phyloP scores from a whole-genome alignment of 2,888 invertebrate genomes.

The Dorcus parallelipipedus region DNA sequence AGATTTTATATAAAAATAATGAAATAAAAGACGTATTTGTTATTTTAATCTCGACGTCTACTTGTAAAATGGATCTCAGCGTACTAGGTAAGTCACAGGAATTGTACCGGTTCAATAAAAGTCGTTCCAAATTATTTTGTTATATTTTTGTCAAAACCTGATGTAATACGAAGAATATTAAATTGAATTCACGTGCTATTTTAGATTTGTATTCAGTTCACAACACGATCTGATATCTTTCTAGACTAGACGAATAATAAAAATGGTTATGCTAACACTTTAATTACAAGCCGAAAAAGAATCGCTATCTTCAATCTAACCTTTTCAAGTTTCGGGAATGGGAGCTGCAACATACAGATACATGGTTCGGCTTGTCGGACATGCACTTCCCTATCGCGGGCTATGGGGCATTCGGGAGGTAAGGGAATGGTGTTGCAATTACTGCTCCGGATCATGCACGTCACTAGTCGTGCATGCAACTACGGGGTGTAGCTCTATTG shows the following conservation, averaged over 20 bases:
- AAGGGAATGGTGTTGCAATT: constrained; percentile 16
- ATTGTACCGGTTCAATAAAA: too few species aligned
- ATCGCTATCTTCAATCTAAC: constrained; percentile 5
- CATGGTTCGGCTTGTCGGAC: constrained; percentile 2
- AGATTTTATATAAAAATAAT: too few species aligned
- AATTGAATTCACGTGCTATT: too few species aligned
- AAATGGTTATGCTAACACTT: constrained; percentile 9
- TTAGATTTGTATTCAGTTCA: too few species aligned
- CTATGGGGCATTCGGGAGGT: not conserved
- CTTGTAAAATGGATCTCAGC: too few species aligned
- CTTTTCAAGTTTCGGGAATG: constrained; percentile 4
- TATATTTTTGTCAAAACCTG: too few species aligned
- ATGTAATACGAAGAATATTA: too few species aligned
- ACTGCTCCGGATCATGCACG: constrained; percentile 22
- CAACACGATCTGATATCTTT: too few species aligned
- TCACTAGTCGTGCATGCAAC: constrained; percentile 25
- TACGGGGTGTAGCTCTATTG: constrained; percentile 19
- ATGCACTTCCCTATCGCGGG: constrained; percentile 6
- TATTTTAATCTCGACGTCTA: too few species aligned
- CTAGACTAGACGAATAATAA: not conserved
- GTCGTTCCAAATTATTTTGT: too few species aligned
- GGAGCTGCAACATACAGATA: not conserved
- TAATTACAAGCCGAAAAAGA: constrained; percentile 6
- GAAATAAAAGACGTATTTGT: too few species aligned
- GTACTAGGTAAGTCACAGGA: too few species aligned